These are phyloP conservation scores for Zaprionus inermis DNA, from an alignment of 1,140 invertebrate species.

Conservation along the genomic window DNA sequence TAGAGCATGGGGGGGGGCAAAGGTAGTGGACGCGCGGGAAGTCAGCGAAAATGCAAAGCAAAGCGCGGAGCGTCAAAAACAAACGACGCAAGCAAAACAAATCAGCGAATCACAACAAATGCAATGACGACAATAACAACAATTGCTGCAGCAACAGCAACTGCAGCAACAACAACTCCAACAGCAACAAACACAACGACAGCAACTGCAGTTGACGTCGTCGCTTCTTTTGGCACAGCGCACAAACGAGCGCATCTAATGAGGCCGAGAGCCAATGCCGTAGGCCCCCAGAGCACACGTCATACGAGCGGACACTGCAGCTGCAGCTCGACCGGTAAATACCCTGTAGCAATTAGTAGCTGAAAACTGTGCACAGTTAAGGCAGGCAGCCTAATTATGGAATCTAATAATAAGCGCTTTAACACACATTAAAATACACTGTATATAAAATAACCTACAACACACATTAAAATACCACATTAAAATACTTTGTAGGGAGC, in stretches of 20 bases:
- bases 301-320: not conserved
- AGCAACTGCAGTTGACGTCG: constrained; percentile 32
- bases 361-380: not conserved
- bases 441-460: too few species aligned
- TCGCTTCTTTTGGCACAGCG: constrained; percentile 45
- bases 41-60: constrained; percentile 44
- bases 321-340: not conserved
- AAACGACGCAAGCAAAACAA: constrained; percentile 65
- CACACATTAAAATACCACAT: too few species aligned
- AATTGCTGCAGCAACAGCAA: constrained; percentile 14
- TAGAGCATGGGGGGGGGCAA: not conserved
- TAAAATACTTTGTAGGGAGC: not conserved
- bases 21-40: constrained; percentile 3
- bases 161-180: not conserved
- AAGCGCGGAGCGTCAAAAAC: constrained; percentile 51
- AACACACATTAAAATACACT: too few species aligned
- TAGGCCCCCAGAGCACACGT: constrained; percentile 37
- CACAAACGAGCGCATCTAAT: constrained; percentile 65
- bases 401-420: too few species aligned
- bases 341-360: constrained; percentile 24
- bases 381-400: too few species aligned
- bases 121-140: constrained; percentile 15
- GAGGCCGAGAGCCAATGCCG: constrained; percentile 43
- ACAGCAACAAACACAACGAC: constrained; percentile 1
- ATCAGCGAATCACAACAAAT: constrained; percentile 55